Conservation (phyloP, 2,113 vertebrate genomes). For the Crotophaga sulcirostris region DNA sequence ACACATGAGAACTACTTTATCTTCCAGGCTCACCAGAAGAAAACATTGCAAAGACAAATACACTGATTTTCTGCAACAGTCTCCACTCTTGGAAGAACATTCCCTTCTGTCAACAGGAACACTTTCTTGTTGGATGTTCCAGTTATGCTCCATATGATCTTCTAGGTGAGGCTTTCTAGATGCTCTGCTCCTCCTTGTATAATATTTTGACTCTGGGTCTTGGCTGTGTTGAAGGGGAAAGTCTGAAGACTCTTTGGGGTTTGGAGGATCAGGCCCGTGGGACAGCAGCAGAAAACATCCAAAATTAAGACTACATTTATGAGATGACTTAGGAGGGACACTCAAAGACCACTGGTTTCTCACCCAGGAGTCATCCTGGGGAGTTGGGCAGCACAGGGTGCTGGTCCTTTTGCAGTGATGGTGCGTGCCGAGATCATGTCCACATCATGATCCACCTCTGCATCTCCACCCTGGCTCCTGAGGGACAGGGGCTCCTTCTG, state of each 20-base stretch:
- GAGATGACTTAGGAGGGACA: neutral
- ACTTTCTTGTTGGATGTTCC: neutral
- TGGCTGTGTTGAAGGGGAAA: neutral
- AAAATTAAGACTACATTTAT: neutral
- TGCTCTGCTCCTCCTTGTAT: neutral
- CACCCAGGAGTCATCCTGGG: neutral
- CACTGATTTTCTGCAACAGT: neutral
- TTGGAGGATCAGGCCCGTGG: neutral
- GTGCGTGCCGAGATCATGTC: neutral
- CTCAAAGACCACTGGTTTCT: neutral
- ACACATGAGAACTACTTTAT: neutral
- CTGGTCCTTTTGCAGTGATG: neutral
- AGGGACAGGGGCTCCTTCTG: neutral
- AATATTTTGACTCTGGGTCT: neutral
- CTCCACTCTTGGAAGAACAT: slow-evolving; percentile 5
- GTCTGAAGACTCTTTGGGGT: neutral
- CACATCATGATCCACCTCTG: neutral
- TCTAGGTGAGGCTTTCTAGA: neutral
- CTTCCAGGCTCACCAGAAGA: neutral
- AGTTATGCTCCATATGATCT: neutral
- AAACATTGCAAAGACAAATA: neutral
- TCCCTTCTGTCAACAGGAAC: neutral
- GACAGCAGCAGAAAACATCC: neutral
- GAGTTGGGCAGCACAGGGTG: neutral
- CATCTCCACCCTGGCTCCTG: neutral